Conservation (phyloP, 2,888 invertebrate genomes). For the Dastarcus helophoroides region DNA sequence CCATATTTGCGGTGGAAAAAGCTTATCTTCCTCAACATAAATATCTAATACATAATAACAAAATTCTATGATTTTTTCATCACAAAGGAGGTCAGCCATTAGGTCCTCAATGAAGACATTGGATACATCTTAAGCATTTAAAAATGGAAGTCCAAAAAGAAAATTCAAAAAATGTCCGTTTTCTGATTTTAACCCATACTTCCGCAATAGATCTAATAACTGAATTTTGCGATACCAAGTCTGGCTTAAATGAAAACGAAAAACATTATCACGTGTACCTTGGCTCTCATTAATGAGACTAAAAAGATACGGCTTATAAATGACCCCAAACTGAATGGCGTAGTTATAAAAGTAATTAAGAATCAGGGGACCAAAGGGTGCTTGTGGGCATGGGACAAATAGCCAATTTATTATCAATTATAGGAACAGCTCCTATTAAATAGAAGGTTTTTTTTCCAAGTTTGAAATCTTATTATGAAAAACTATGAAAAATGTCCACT, state of each 20-base stretch:
- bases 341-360: no score
- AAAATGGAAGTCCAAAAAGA: conserved; percentile 1
- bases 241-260: not conserved
- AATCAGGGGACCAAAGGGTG: no score
- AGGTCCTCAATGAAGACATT: not conserved
- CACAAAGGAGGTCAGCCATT: not conserved
- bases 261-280: no score
- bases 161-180: not conserved
- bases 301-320: no score
- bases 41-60: not conserved
- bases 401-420: no score
- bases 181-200: not conserved
- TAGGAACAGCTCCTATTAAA: no score
- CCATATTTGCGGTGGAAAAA: not conserved
- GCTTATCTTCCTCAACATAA: not conserved
- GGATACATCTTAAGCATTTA: not conserved
- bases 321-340: no score
- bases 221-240: conserved; percentile 1
- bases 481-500: no score
- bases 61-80: not conserved
- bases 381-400: no score
- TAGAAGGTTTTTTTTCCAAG: no score
- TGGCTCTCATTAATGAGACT: no score
- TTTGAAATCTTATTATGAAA: no score
- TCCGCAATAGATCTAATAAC: not conserved